phyloP scores from a whole-genome alignment of 2,888 invertebrate species.

The Sphecodes monilicornis region DNA sequence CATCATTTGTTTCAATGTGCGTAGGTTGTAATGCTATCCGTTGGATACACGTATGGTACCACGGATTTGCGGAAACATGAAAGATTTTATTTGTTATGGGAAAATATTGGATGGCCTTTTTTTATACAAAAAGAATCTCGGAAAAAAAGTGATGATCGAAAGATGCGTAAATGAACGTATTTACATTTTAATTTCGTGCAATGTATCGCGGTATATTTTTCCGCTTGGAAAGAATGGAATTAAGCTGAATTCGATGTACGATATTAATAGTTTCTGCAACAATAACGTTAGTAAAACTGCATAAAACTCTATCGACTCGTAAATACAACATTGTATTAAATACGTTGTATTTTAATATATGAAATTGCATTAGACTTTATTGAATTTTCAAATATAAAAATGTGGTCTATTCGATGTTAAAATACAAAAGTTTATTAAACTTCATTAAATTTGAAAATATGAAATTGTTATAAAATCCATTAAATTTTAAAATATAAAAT shows the following conservation, averaged over 20 bases:
- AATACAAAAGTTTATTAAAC: neutral
- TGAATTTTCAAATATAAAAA: neutral
- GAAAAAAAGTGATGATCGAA: neutral
- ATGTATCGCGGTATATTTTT: neutral
- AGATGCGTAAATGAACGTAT: neutral
- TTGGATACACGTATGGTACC: neutral
- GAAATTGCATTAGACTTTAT: neutral
- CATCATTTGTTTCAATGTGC: constrained; percentile 24
- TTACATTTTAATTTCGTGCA: neutral
- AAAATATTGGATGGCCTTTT: neutral
- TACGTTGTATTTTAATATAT: neutral
- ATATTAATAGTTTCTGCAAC: neutral
- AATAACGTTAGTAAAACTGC: neutral
- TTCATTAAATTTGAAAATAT: neutral
- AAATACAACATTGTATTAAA: neutral
- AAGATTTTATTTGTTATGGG: neutral
- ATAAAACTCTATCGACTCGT: neutral
- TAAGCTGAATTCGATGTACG: neutral
- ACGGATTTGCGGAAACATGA: neutral
- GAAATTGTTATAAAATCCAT: too few relatives aligned
- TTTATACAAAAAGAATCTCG: neutral
- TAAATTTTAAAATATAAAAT: neutral
- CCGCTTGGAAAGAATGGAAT: neutral
- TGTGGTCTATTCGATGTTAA: neutral
- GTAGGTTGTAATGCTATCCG: neutral